These are phyloP conservation scores for Craterocephalus amniculus DNA, from an alignment of 2,797 vertebrate genomes.

Conservation along the genomic window DNA sequence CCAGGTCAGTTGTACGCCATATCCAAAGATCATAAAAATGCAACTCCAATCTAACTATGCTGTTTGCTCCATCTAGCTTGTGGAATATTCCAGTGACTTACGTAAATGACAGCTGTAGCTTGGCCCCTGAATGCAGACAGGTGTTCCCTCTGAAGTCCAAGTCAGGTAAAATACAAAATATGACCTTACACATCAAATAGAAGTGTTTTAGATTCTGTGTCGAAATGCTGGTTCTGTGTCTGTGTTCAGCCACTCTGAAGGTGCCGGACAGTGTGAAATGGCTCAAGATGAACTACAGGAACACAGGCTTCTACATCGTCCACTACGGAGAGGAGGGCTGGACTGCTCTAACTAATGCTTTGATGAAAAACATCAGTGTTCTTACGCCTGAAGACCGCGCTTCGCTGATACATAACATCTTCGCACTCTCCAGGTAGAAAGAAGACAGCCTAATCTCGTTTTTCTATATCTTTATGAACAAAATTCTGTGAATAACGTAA, in stretches of 20 bases:
- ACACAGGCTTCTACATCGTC: constrained; percentile 93
- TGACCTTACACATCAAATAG: background rate
- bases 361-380: constrained; percentile 78
- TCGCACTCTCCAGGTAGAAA: constrained; percentile 88
- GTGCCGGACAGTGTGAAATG: constrained; percentile 86
- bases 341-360: constrained; percentile 79
- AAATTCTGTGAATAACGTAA: background rate
- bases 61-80: constrained; percentile 75
- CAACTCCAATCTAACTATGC: constrained; percentile 11
- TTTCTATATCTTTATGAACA: background rate
- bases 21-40: constrained; percentile 19
- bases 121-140: constrained; percentile 73
- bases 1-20: constrained; percentile 80
- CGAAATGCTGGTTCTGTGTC: background rate
- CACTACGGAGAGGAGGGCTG: constrained; percentile 88
- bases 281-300: constrained; percentile 92
- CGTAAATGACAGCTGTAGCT: constrained; percentile 84
- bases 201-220: background rate
- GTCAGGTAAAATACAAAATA: constrained; percentile 82
- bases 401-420: constrained; percentile 92
- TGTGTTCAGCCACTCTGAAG: constrained; percentile 82
- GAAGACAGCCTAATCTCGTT: background rate
- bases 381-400: constrained; percentile 89
- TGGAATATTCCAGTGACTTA: constrained; percentile 95
- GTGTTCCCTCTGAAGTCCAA: constrained; percentile 84